Evolutionary conservation across 2,113 vertebrate species (phyloP).

Genomic region (Pollachius pollachius): DNA sequence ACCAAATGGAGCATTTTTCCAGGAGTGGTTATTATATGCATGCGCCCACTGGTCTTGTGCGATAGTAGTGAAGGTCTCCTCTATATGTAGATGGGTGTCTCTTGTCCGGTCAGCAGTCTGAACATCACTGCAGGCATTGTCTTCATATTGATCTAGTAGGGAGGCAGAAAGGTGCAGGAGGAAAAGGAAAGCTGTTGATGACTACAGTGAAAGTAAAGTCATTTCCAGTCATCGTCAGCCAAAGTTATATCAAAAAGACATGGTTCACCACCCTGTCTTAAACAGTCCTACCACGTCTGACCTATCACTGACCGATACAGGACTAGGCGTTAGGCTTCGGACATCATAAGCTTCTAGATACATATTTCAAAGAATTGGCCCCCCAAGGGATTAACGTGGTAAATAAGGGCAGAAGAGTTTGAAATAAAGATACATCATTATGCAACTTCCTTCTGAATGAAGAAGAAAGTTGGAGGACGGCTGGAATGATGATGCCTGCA

Average conservation of each 20-base stretch:
- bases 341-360: background rate
- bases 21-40: background rate
- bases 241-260: slow-evolving; percentile 5
- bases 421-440: too few species aligned
- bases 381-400: background rate
- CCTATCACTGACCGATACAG: slow-evolving; percentile 7
- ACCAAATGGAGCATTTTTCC: background rate
- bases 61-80: slow-evolving; percentile 7
- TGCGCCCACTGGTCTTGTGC: background rate
- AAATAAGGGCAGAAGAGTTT: too few species aligned
- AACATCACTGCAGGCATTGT: slow-evolving; percentile 99
- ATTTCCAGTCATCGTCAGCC: slow-evolving; percentile 11
- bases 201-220: slow-evolving; percentile 12
- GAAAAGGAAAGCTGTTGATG: background rate
- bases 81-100: slow-evolving; percentile 94
- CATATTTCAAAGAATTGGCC: background rate
- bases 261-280: too few species aligned
- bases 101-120: slow-evolving; percentile 94
- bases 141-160: slow-evolving; percentile 96
- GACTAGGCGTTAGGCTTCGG: background rate
- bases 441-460: too few species aligned
- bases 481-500: background rate
- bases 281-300: slow-evolving; percentile 3
- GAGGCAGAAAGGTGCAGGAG: slow-evolving; percentile 15
- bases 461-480: too few species aligned